A percentile compares a stretch with the other conserved stretches of the same genome.
phyloP scores from a whole-genome alignment of 2,113 vertebrate genomes.

The Poeciliopsis prolifica region DNA sequence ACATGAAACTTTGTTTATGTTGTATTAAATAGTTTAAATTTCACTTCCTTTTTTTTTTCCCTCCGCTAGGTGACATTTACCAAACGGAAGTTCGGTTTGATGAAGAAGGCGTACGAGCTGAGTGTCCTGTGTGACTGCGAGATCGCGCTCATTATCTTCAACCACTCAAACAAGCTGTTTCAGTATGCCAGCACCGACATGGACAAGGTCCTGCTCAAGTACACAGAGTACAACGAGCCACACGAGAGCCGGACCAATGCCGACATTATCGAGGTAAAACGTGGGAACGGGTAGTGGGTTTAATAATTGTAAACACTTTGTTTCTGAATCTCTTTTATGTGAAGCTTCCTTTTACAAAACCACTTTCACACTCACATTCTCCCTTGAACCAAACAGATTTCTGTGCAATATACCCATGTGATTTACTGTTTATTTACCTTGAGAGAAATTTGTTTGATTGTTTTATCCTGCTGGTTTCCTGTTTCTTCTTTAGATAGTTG shows the following conservation, averaged over 20 bases:
- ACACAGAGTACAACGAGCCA: slow-evolving; percentile 77
- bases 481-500: background rate
- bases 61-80: slow-evolving; percentile 88
- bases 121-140: slow-evolving; percentile 93
- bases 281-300: slow-evolving; percentile 8
- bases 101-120: slow-evolving; percentile 95
- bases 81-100: slow-evolving; percentile 91
- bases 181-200: slow-evolving; percentile 78
- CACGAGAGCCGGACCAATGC: slow-evolving; percentile 78
- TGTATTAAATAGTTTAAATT: too few relatives aligned
- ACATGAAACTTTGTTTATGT: background rate
- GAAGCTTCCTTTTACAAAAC: background rate
- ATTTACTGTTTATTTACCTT: background rate
- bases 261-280: slow-evolving; percentile 77
- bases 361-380: background rate
- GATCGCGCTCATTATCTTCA: slow-evolving; percentile 93
- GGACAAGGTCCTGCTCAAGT: slow-evolving; percentile 78
- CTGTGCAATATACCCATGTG: background rate
- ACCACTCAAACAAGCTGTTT: slow-evolving; percentile 78
- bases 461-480: background rate
- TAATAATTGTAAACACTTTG: background rate
- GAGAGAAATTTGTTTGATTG: background rate
- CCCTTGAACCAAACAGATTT: background rate
- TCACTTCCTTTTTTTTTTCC: background rate
- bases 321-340: background rate